Evolutionary conservation across 2,113 vertebrate species (phyloP).

Genomic region (Bostrychus sinensis): DNA sequence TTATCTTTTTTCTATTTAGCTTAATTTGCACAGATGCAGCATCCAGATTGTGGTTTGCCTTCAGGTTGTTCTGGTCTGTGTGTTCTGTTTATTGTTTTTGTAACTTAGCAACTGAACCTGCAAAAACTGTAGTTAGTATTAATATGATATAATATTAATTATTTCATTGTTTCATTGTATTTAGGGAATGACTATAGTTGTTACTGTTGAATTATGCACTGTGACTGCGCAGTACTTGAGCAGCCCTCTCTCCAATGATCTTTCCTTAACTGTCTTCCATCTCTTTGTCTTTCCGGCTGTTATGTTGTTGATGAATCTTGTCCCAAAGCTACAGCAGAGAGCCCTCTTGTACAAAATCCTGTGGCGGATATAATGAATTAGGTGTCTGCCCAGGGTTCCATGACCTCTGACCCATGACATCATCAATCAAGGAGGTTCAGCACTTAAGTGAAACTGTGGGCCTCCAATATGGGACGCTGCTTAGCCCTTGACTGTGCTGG

Average conservation of each 20-base stretch:
- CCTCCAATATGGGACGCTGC: constrained; percentile 77
- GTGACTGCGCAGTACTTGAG: constrained; percentile 7
- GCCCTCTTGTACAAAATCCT: constrained; percentile 84
- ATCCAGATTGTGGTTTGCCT: constrained; percentile 1
- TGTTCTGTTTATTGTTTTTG: neutral
- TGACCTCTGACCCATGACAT: constrained; percentile 89
- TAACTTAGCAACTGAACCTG: neutral
- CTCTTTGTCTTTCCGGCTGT: constrained; percentile 66
- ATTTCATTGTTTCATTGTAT: neutral
- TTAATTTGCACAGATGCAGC: constrained; percentile 5
- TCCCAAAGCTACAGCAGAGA: constrained; percentile 82
- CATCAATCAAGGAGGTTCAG: constrained; percentile 91
- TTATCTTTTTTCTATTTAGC: neutral
- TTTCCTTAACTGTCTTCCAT: constrained; percentile 37
- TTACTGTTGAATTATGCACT: neutral
- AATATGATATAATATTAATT: neutral
- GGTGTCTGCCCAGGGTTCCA: constrained; percentile 89
- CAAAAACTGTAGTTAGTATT: neutral
- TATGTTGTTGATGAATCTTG: constrained; percentile 84
- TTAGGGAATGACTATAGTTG: neutral
- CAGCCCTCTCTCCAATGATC: constrained; percentile 7
- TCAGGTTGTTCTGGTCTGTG: constrained; percentile 1
- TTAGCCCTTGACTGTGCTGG: constrained; percentile 70
- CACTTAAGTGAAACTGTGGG: constrained; percentile 81
- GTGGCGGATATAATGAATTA: constrained; percentile 96